Base-by-base conservation (phyloP, 2,888 invertebrate species). In the Hydriomena furcata region DNA sequence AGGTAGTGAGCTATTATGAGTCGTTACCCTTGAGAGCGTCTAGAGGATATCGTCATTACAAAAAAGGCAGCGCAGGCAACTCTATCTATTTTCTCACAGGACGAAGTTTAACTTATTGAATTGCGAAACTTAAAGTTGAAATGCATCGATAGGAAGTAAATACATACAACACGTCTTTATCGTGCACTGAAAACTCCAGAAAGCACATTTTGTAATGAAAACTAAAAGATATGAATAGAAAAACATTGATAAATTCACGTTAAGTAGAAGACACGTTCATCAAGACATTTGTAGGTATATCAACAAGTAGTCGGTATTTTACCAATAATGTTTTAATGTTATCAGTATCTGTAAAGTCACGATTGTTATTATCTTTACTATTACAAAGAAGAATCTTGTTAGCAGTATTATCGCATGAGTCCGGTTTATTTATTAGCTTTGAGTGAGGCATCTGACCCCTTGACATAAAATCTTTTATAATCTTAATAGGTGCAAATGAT, bases 21-120 rank as follows among this genome's bases (percentile, higher is more conserved):
- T 79, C 79, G 82, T 84, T 86, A 77, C 84, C 88, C 86, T 88
- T 88, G 85, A 83, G 66, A 74, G 59, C 71, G 82, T 86, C 84
- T 85, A 76, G 85, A 84, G 85, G 84, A 81, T 82, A 83, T 70
- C 45, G 38, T 46, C 49, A 54, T 42, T 52, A 52, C 45, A 51
- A 61, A 55, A 57, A 54, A 50, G 34, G 10, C 42, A 53, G 13
- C 34, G 11, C 24, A 31, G 17, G 17, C 17, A 17, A 17, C 48
- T 51, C 36, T 54, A 43, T 47, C 52, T 43, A 53, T 37, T 48
- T 55, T 55, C 38, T 46, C 35, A 32, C 10, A 41, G 28, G 21
- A 28, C 25, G 7, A 21, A 8, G 11, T 27, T 36, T 17, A 35
- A 23, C 27, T 35, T 28, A 41, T 46, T 36, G 31, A 21, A 48